These are phyloP conservation scores for Lytechinus variegatus DNA, from an alignment of 35 echinoderm and acorn worm species.

Conservation along the genomic window DNA sequence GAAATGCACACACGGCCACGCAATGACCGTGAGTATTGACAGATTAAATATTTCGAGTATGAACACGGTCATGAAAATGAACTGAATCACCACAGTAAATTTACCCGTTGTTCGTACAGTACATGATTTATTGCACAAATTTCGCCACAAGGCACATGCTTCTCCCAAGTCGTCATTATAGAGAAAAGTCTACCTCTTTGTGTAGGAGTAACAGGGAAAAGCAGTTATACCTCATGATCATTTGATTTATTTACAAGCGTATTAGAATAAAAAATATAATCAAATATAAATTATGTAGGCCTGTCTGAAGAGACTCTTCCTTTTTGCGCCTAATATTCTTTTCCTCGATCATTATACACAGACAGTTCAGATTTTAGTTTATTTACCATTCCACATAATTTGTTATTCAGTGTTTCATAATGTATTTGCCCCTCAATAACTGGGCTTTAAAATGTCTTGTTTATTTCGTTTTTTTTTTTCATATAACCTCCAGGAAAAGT, in stretches of 20 bases:
- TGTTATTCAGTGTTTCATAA: neutral
- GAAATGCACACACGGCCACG: too few species aligned
- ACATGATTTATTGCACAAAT: neutral
- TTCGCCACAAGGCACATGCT: neutral
- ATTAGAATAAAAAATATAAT: neutral
- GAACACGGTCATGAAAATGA: neutral
- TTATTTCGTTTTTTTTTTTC: too few species aligned
- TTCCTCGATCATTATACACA: too few species aligned
- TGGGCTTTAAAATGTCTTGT: too few species aligned
- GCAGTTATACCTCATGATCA: neutral
- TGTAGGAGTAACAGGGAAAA: neutral
- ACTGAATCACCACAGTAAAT: neutral
- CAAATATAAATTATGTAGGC: neutral
- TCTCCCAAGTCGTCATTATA: neutral
- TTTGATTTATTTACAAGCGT: neutral
- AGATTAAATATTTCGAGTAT: neutral
- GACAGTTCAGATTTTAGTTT: neutral
- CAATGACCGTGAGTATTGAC: neutral
- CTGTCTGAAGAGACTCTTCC: too few species aligned
- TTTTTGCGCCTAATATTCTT: too few species aligned
- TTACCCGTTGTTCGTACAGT: neutral
- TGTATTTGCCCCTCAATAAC: too few species aligned
- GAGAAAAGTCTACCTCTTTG: constrained; percentile 2
- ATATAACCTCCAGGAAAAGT: too few species aligned
- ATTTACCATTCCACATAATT: neutral